Evolutionary conservation across 1,140 invertebrate species (phyloP), one percentile per base, ranked within the genome.

Genomic region (Drosophila takahashii): DNA sequence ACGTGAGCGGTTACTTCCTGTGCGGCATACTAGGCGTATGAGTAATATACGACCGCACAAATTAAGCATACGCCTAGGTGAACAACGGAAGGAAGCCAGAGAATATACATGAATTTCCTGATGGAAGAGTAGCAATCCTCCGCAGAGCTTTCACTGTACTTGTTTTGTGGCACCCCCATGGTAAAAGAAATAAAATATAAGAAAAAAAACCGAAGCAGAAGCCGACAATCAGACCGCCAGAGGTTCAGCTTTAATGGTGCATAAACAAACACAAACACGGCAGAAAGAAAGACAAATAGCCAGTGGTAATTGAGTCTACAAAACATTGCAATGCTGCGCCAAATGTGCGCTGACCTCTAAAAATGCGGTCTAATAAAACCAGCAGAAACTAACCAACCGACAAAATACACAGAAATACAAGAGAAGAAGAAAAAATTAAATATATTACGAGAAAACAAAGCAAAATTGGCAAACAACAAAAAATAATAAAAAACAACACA

Each of bases 261-360:
- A 77, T 77, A 77, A 77, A 77, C 37, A 61, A 54, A 54, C n/a
- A 51, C 32, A 66, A 45, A 51, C 26, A 59, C 58, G 18, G 53
- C 50, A 47, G 56, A 61, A 51, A 50, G 41, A 50, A 53, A 58
- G 56, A 69, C 37, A 72, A 76, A 79, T 60, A 62, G 53, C 57
- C 72, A 57, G 60, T 74, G 45, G 59, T 61, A 61, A 61, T 29
- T 13, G 59, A 32, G 42, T 27, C 53, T 45, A 53, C 37, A 52
- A 66, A 62, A 58, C 75, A 85, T 85, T 86, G 83, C 83, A 87
- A 76, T 79, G 83, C 32, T 86, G 81, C 58, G 81, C 81, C 81
- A 85, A 85, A 85, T 85, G 81, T 77, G 81, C 81, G 81, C 75
- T 86, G 83, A 86, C 83, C 83, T 86, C 83, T 87, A 87, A 86